These are phyloP conservation scores for Ypsolopha scabrella DNA, from an alignment of 2,888 invertebrate species.

Conservation along the genomic window DNA sequence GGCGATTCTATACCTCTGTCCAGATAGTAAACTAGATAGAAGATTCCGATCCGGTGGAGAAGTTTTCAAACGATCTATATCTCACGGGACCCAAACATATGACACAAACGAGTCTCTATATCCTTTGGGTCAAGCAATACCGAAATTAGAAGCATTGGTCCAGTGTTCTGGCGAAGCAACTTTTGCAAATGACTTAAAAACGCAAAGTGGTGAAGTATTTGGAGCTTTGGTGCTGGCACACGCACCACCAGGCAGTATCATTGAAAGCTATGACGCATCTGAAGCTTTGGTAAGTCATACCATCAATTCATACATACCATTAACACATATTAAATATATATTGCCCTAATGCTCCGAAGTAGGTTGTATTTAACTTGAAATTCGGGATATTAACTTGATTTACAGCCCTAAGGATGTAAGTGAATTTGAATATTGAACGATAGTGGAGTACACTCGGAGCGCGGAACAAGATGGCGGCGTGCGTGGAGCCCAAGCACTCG, in stretches of 20 bases:
- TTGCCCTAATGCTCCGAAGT: no score
- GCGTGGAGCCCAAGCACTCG: no score
- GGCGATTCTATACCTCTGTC: conserved; percentile 68
- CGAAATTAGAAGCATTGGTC: conserved; percentile 68
- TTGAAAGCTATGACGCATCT: conserved; percentile 69
- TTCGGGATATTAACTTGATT: no score
- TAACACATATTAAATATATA: no score
- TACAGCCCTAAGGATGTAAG: no score
- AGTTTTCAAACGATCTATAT: conserved; percentile 67
- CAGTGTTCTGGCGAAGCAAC: conserved; percentile 77
- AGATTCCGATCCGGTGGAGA: conserved; percentile 62
- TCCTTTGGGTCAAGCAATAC: conserved; percentile 77
- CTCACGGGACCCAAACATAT: conserved; percentile 68
- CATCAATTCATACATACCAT: no score
- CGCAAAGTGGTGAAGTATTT: conserved; percentile 72
- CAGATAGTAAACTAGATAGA: conserved; percentile 36
- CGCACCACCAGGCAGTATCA: conserved; percentile 63
- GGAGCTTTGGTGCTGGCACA: conserved; percentile 77
- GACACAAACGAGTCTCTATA: conserved; percentile 73
- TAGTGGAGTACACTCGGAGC: no score
- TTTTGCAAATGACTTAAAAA: conserved; percentile 74
- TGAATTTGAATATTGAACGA: no score
- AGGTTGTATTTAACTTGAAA: no score
- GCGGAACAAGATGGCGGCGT: no score
- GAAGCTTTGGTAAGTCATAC: conserved; percentile 68